A percentile compares a stretch with the other conserved stretches of the same genome.
These are phyloP conservation scores for Hephaestus fuliginosus DNA, from an alignment of 2,797 vertebrate genomes.

Conservation along the genomic window DNA sequence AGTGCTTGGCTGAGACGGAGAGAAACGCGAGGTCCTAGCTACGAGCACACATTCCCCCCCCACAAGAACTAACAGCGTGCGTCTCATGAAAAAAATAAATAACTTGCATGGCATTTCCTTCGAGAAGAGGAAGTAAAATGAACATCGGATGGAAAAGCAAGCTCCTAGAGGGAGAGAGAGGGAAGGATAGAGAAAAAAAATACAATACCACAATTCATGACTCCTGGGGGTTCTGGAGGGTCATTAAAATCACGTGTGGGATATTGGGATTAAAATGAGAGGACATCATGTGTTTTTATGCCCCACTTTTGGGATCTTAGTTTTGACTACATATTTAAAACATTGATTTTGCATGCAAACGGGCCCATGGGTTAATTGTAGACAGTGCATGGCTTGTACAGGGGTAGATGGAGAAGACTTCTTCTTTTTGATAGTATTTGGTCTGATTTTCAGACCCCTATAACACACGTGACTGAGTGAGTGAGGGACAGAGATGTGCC, in stretches of 20 bases:
- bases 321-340: conserved; percentile 78
- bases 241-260: conserved; percentile 64
- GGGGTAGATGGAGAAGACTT: conserved; percentile 84
- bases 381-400: conserved; percentile 91
- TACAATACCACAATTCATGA: conserved; percentile 53
- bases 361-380: conserved; percentile 80
- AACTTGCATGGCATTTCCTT: conserved; percentile 83
- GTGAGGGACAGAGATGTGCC: conserved; percentile 70
- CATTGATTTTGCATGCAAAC: conserved; percentile 89
- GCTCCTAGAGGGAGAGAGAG: conserved; percentile 41
- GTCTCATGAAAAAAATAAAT: conserved; percentile 56
- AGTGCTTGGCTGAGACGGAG: conserved; percentile 98
- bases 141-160: conserved; percentile 66
- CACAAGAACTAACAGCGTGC: conserved; percentile 64
- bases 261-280: conserved; percentile 67
- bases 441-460: conserved; percentile 82
- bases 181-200: conserved; percentile 30
- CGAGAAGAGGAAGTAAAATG: conserved; percentile 74
- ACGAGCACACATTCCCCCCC: conserved; percentile 41
- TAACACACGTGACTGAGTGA: conserved; percentile 69
- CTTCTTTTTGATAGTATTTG: conserved; percentile 77
- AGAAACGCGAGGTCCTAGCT: conserved; percentile 95
- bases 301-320: conserved; percentile 72
- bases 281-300: conserved; percentile 66
- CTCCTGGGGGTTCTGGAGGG: conserved; percentile 51